Evolutionary conservation across 1,140 invertebrate genomes (phyloP), one percentile per base, ranked within the genome.

Genomic region (Coenobita brevimanus): DNA sequence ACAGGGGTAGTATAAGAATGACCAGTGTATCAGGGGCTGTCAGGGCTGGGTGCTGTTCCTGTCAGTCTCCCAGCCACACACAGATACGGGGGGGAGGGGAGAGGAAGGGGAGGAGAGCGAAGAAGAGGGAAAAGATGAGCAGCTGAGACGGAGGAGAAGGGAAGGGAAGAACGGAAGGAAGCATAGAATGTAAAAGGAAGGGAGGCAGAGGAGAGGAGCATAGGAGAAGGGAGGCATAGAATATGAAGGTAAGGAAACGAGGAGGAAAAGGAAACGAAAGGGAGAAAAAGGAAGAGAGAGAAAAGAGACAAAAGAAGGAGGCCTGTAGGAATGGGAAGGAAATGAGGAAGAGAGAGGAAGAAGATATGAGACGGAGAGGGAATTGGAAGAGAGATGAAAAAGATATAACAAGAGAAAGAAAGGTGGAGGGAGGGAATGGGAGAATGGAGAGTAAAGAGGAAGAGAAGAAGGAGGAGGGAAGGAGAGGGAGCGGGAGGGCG

Each of bases 91-190:
- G 27, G 17, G 30, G 30, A n/a, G 6, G 33, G 4, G 30, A 46
- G n/a, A 41, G 57, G 36, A 27, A 64, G 27, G 27, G 36, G 62
- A 17, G 38, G 54, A 62, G 30, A 62, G 78, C 15, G 79, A 3
- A 4, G 38, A 57, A 64, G 57, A 81, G 79, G 62, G 57, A 64
- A 57, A 64, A 57, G 38, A 57, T 36, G 79, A 64, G 30, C 60
- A 17, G 38, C 21, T 21, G 30, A 64, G 1, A 3, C 24, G 13
- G 64, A 69, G 33, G 24, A 27, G 24, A 13, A 4, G 3, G 17
- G 24, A 10, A 24, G 41, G 46, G 21, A 43, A 6, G 46, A 46
- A 24, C 13, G 27, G 41, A 43, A 1, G 24, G n/a, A 2, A 30
- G 43, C 38, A 21, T 13, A 43, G 21, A 43, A 10, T 6, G 21